These are phyloP conservation scores for Matsumyia berberina DNA, from an alignment of 2,888 invertebrate genomes.

Conservation along the genomic window DNA sequence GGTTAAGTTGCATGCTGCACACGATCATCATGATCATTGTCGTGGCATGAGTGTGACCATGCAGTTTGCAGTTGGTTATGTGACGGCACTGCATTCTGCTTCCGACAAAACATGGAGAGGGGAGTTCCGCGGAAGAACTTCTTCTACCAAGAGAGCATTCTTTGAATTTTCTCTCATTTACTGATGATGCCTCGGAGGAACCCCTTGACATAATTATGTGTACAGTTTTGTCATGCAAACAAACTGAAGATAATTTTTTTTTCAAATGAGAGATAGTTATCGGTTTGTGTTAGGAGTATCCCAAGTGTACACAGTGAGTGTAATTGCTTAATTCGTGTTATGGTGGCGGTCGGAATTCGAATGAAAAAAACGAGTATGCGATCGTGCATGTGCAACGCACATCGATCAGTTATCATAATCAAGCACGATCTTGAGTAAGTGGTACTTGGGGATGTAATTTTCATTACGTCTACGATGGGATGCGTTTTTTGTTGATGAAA, in stretches of 20 bases:
- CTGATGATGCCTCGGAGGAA: conserved; percentile 23
- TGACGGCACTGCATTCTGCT: too few relatives aligned
- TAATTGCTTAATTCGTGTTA: conserved; percentile 5
- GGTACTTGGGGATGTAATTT: conserved; percentile 15
- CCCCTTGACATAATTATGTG: conserved; percentile 60
- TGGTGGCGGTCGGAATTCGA: not conserved
- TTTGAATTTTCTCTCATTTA: not conserved
- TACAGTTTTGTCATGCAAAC: conserved; percentile 54
- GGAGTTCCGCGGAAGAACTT: not conserved
- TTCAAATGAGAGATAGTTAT: conserved; percentile 36
- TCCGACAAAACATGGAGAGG: too few relatives aligned
- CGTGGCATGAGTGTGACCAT: conserved; percentile 17
- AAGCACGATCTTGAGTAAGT: not conserved
- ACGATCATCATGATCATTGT: conserved; percentile 23
- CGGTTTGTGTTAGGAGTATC: conserved; percentile 11
- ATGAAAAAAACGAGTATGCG: not conserved
- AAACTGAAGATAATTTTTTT: not conserved
- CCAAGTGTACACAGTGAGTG: too few relatives aligned
- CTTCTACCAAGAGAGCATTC: conserved; percentile 11
- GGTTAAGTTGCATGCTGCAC: conserved; percentile 57
- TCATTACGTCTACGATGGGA: conserved; percentile 7
- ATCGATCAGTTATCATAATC: conserved; percentile 19
- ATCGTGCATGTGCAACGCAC: conserved; percentile 23
- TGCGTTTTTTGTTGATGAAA: conserved; percentile 5
- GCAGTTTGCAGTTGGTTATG: conserved; percentile 27